Conservation (phyloP, 2,888 invertebrate genomes). For the Metopia argyrocephala region DNA sequence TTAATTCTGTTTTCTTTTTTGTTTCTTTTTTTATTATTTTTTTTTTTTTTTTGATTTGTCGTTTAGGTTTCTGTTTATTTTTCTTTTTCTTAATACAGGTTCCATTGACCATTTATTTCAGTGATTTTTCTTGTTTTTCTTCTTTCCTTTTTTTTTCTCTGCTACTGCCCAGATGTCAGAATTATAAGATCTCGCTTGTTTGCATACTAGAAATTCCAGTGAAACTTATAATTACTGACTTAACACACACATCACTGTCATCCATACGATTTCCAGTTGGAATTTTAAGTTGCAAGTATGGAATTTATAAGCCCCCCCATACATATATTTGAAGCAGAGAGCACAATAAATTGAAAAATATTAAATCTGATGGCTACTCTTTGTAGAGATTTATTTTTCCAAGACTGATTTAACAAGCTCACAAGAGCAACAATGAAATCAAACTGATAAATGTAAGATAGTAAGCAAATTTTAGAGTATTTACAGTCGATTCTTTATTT, state of each 20-base stretch:
- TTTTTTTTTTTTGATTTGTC: conserved; percentile 23
- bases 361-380: too few relatives aligned
- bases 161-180: too few relatives aligned
- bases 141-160: neutral
- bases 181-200: conserved; percentile 29
- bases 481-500: too few relatives aligned
- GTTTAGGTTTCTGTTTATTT: conserved; percentile 10
- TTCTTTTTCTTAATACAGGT: conserved; percentile 22
- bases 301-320: neutral
- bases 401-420: too few relatives aligned
- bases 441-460: too few relatives aligned
- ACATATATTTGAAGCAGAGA: neutral
- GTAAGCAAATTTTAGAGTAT: too few relatives aligned
- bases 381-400: too few relatives aligned
- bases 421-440: too few relatives aligned
- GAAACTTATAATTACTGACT: conserved; percentile 44
- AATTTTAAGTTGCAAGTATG: neutral
- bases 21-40: neutral
- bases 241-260: neutral
- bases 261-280: conserved; percentile 33
- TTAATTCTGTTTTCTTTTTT: conserved; percentile 11
- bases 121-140: conserved; percentile 7
- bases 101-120: conserved; percentile 55
- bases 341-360: too few relatives aligned
- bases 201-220: conserved; percentile 66